A percentile compares a stretch with the other conserved stretches of the same genome.
phyloP scores from a whole-genome alignment of 2,113 vertebrate genomes.

The Heterochromis multidens region DNA sequence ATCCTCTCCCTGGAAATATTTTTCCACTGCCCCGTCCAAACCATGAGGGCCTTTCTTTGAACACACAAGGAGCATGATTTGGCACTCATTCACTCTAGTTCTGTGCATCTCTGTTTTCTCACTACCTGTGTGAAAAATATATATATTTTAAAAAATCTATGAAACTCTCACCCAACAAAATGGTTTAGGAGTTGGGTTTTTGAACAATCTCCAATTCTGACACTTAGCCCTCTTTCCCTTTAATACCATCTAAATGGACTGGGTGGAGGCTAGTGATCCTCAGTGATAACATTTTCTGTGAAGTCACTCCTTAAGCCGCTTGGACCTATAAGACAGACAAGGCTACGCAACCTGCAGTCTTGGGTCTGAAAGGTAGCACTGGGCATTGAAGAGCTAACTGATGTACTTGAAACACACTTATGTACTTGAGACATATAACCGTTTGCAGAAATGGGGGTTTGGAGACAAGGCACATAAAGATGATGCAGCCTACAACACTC shows the following conservation, averaged over 20 bases:
- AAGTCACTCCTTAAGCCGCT: neutral
- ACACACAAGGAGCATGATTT: conserved; percentile 12
- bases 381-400: neutral
- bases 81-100: conserved; percentile 18
- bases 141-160: neutral
- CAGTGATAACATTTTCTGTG: neutral
- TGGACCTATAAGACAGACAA: neutral
- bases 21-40: conserved; percentile 75
- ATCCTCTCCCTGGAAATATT: conserved; percentile 66
- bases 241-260: neutral
- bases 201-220: neutral
- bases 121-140: neutral
- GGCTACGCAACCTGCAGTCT: neutral
- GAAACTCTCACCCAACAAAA: neutral
- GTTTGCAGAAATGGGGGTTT: neutral
- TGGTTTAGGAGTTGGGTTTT: neutral
- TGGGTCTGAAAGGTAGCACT: neutral
- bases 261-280: neutral
- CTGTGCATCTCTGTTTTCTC: neutral
- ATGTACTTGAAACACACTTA: neutral
- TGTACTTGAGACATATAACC: neutral
- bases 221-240: neutral
- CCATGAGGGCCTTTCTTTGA: conserved; percentile 70
- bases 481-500: neutral
- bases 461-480: neutral